Base-by-base conservation (phyloP, 2,888 invertebrate genomes). In the Dicranocentrus wangi region DNA sequence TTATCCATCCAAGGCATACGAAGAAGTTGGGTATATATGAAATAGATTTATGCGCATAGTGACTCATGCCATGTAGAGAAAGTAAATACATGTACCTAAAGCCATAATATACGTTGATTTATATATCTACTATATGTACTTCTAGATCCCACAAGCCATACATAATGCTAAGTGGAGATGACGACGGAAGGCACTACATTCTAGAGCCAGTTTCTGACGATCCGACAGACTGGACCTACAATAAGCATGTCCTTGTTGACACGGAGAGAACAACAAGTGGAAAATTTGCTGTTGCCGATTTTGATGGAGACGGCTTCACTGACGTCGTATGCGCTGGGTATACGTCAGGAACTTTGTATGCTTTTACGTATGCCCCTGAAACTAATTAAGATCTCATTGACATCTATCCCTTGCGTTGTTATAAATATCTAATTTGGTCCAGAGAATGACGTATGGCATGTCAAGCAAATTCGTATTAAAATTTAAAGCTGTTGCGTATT, bases 111-210 rank as follows among this genome's bases (percentile, higher is more conserved):
- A n/a, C n/a, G n/a, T n/a, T n/a, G n/a, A n/a, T n/a, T n/a, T n/a
- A n/a, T n/a, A n/a, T n/a, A n/a, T n/a, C n/a, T n/a, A n/a, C n/a
- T n/a, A n/a, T n/a, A n/a, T n/a, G n/a, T n/a, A n/a, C n/a, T n/a
- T n/a, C n/a, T n/a, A 51, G 55, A 61, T 47, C n/a, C 8, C 25
- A 32, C 58, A 87, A 87, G 75, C 87, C 87, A 0, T 87, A 85
- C 84, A 84, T 88, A 32, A 63, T 87, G n/a, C 65, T 88, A n/a
- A 87, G 87, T 51, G 88, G 88, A 15, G 88, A 88, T 83, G 88
- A 87, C 63, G 88, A 88, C 76, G 87, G 87, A 1, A 71, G 82
- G 2, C 86, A 87, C 82, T 87, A 87, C 82, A 82, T 87, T 66
- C 75, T 88, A 69, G 81, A 83, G 51, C 87, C 87, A 0, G 63